Evolutionary conservation across 2,888 invertebrate genomes (phyloP), one percentile per base, ranked within the genome.

Genomic region (Euplexia lucipara): DNA sequence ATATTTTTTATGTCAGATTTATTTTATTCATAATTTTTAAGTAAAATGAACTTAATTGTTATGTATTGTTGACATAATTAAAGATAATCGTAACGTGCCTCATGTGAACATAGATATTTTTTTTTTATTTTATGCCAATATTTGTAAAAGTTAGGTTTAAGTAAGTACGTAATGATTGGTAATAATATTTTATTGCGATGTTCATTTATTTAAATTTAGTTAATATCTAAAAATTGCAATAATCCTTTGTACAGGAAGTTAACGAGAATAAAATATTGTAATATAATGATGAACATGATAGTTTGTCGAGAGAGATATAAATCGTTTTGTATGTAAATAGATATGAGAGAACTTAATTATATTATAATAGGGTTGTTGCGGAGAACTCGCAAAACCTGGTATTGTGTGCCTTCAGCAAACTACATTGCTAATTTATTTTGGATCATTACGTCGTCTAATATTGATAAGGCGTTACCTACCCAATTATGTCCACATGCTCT

Each of bases 51-150:
- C 81, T 84, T 78, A 75, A 77, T 75, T 75, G 70, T 78, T 82
- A 79, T 79, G 80, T 82, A 77, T 70, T 81, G 81, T 80, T 85
- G 82, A 79, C 83, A 80, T 85, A 82, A 82, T 79, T 69, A 79
- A 75, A 79, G 66, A 81, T 79, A 82, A 84, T 76, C 80, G 83
- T 77, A 83, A 83, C 73, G 88, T 88, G 89, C 88, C 88, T 90
- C 84, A 85, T 81, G 62, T 77, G 77, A 83, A 78, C 84, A 85
- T 82, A 86, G 81, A 88, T 85, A 86, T 85, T 80, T 86, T 83
- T 86, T 83, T 70, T 83, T 86, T 83, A 84, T 86, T 83, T 84
- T 87, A 90, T 88, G 88, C 86, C 88, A 86, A 89, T 90, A 86
- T 83, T 83, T 81, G 78, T 82, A 81, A 77, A 79, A 81, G 61